Conservation (phyloP, 2,113 vertebrate genomes). For the Apteryx mantelli region DNA sequence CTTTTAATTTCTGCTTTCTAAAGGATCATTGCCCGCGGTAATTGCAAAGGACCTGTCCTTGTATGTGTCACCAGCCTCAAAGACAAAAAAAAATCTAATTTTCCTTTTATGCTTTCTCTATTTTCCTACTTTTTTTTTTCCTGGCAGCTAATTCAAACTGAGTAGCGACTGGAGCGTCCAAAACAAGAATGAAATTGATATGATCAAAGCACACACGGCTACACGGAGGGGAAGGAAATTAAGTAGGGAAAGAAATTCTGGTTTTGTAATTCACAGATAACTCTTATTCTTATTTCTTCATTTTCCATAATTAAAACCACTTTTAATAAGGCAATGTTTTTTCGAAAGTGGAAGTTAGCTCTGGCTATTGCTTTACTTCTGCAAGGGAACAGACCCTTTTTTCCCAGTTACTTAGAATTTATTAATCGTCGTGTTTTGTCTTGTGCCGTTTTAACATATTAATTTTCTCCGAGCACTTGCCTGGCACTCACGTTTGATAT, state of each 20-base stretch:
- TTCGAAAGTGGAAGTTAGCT: background rate
- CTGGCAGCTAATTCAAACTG: constrained; percentile 45
- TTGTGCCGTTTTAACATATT: background rate
- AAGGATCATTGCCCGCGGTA: constrained; percentile 96
- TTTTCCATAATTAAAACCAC: background rate
- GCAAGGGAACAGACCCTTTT: background rate
- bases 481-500: constrained; percentile 10
- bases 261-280: background rate
- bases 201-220: background rate
- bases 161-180: constrained; percentile 22
- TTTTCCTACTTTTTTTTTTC: constrained; percentile 20
- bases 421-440: constrained; percentile 13
- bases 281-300: background rate
- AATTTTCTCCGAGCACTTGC: constrained; percentile 21
- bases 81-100: constrained; percentile 69
- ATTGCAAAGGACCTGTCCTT: constrained; percentile 94
- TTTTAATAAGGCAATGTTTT: background rate
- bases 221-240: background rate
- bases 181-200: constrained; percentile 64
- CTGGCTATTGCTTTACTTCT: background rate
- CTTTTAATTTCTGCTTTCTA: constrained; percentile 95
- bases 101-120: constrained; percentile 64
- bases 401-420: background rate
- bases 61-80: constrained; percentile 81
- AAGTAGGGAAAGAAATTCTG: background rate